phyloP scores from a whole-genome alignment of 2,113 vertebrate genomes.

The Pandion haliaetus region DNA sequence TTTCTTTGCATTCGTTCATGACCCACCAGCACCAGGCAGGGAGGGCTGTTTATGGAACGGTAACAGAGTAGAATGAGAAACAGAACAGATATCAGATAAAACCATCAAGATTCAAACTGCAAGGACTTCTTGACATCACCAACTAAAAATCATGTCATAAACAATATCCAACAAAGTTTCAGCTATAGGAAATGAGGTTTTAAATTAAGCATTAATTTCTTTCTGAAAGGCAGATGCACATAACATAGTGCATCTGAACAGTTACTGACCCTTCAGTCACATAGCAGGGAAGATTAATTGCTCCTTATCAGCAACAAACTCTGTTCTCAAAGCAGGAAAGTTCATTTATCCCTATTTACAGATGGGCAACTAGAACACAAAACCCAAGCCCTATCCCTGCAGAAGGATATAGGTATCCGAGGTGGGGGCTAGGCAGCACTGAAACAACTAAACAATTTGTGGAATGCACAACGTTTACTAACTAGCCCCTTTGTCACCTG shows the following conservation, averaged over 20 bases:
- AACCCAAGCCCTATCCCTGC: not conserved
- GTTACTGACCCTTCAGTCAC: not conserved
- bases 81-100: not conserved
- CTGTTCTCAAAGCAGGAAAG: not conserved
- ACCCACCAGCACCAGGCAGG: not conserved
- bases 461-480: not conserved
- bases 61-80: not conserved
- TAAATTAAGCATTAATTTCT: not conserved
- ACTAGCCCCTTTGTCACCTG: not conserved
- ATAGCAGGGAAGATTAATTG: not conserved
- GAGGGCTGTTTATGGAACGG: not conserved
- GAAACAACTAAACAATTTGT: not conserved
- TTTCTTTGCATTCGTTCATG: not conserved
- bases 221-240: not conserved
- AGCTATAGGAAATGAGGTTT: not conserved
- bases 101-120: not conserved
- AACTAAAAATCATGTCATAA: not conserved
- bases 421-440: not conserved
- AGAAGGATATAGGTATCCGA: not conserved
- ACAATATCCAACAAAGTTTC: not conserved
- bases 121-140: not conserved
- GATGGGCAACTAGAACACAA: not conserved
- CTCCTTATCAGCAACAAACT: not conserved
- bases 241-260: not conserved
- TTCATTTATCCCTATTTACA: not conserved